These are phyloP conservation scores for Sericinus montela DNA, from an alignment of 2,888 invertebrate species.

Conservation along the genomic window DNA sequence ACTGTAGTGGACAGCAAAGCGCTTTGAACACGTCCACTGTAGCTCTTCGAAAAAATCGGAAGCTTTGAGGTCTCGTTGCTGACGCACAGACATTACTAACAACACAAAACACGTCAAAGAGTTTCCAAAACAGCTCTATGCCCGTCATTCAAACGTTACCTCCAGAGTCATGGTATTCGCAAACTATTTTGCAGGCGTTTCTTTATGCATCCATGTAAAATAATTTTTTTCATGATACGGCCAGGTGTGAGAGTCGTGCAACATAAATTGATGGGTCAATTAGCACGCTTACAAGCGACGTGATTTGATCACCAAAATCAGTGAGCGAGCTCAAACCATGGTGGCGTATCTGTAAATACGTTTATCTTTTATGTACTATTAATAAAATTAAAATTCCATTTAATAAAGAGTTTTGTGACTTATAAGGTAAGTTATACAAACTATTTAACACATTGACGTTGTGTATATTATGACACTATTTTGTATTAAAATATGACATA, in stretches of 20 bases:
- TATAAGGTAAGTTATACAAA: constrained; percentile 1
- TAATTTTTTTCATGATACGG: constrained; percentile 22
- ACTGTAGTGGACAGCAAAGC: constrained; percentile 61
- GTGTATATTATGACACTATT: too few species aligned
- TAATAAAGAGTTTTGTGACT: neutral
- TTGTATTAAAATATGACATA: too few species aligned
- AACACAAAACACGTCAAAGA: constrained; percentile 23
- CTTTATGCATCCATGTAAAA: neutral
- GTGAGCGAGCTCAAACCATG: constrained; percentile 31
- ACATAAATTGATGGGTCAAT: constrained; percentile 53
- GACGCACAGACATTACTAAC: constrained; percentile 22
- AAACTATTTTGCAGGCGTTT: neutral
- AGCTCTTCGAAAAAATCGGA: constrained; percentile 36
- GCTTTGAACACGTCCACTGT: constrained; percentile 48
- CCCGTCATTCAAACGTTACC: neutral
- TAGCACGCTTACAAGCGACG: constrained; percentile 40
- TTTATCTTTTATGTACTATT: neutral
- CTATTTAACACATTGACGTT: too few species aligned
- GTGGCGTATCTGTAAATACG: constrained; percentile 24
- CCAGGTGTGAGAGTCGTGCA: constrained; percentile 45
- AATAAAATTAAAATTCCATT: neutral
- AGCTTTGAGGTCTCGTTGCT: constrained; percentile 33
- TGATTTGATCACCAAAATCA: constrained; percentile 35
- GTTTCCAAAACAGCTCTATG: constrained; percentile 1
- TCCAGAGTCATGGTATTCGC: neutral